Conservation (phyloP, 92 coral and sea anemone genomes). For the Epizoanthus stellaris region DNA sequence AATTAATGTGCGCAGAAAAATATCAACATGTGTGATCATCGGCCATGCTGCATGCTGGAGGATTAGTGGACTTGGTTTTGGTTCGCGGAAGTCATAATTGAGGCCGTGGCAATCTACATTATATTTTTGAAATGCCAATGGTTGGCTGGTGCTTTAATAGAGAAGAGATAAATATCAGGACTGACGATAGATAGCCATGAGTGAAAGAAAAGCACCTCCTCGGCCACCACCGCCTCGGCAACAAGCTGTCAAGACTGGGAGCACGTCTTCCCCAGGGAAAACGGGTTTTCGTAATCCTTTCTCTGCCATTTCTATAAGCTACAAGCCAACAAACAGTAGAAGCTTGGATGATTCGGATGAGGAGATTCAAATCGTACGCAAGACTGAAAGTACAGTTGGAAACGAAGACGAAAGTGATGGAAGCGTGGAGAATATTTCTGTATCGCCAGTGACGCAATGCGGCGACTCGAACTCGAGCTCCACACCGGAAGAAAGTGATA, state of each 20-base stretch:
- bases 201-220: constrained; percentile 86
- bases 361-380: constrained; percentile 94
- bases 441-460: constrained; percentile 50
- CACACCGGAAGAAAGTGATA: constrained; percentile 43
- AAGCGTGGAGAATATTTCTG: constrained; percentile 26
- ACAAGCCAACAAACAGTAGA: constrained; percentile 63
- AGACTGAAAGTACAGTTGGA: constrained; percentile 36
- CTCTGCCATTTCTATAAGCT: constrained; percentile 93
- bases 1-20: constrained; percentile 42
- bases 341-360: constrained; percentile 92
- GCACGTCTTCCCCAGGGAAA: constrained; percentile 56
- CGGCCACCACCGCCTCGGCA: constrained; percentile 91
- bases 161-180: constrained; percentile 31
- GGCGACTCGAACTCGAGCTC: constrained; percentile 52
- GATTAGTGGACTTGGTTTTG: constrained; percentile 21
- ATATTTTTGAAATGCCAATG: constrained; percentile 31
- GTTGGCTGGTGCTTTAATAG: constrained; percentile 60
- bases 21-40: constrained; percentile 43
- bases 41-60: neutral
- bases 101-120: constrained; percentile 12
- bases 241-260: constrained; percentile 58
- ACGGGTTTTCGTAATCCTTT: constrained; percentile 66
- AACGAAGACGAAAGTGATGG: constrained; percentile 33
- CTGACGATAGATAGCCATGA: constrained; percentile 60
- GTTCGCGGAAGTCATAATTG: constrained; percentile 36